Conservation (phyloP, 2,797 vertebrate genomes). For the Silurus aristotelis region DNA sequence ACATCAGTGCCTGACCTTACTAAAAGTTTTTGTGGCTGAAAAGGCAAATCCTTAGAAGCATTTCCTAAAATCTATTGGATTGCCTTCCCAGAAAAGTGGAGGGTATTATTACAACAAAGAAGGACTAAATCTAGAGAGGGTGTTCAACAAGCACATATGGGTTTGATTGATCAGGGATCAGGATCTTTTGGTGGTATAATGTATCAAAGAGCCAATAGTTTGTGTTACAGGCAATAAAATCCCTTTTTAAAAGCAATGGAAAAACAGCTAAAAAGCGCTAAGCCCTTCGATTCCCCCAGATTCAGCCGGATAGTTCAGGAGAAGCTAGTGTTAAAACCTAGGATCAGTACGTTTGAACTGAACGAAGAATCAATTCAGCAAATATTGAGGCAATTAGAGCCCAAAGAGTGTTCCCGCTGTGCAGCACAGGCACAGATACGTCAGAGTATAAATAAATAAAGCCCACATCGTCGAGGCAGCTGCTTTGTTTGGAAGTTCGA, state of each 20-base stretch:
- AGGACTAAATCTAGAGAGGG: not conserved
- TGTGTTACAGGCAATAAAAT: not conserved
- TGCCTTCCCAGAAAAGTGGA: not conserved
- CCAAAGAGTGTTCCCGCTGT: constrained; percentile 41
- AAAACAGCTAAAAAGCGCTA: constrained; percentile 4
- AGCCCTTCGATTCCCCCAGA: not conserved
- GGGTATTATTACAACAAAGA: not conserved
- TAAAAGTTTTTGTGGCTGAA: not conserved
- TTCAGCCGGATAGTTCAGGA: not conserved
- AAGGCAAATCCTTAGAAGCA: not conserved
- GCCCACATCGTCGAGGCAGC: constrained; percentile 34
- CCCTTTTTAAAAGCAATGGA: constrained; percentile 15
- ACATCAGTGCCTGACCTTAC: not conserved
- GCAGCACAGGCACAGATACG: constrained; percentile 15
- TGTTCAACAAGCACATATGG: no score
- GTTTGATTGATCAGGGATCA: not conserved
- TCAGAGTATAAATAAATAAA: constrained; percentile 53
- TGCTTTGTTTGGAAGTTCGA: constrained; percentile 48
- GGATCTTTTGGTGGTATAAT: not conserved
- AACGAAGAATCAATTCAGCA: constrained; percentile 74
- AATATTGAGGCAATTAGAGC: constrained; percentile 77
- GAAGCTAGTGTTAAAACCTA: constrained; percentile 30
- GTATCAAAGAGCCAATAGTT: not conserved
- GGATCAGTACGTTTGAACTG: constrained; percentile 52
- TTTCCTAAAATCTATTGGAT: not conserved